Percentiles rank a stretch among this genome's conserved stretches.
These are phyloP conservation scores for Saccopteryx leptura DNA, from an alignment of 2,113 vertebrate genomes.

Conservation along the genomic window DNA sequence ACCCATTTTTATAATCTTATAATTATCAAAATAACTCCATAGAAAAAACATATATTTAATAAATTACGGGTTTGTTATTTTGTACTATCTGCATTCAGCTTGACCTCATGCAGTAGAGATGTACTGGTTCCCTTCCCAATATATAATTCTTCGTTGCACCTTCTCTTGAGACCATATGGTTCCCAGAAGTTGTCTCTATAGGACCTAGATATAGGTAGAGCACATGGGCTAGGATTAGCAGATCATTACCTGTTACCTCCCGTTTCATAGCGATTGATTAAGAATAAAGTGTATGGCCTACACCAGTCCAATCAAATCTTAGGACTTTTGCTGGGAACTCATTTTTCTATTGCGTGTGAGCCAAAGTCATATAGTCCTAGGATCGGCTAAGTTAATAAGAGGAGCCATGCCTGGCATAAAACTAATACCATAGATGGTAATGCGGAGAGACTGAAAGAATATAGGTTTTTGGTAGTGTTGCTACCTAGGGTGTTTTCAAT, in stretches of 20 bases:
- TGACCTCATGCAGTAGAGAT: neutral
- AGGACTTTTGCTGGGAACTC: neutral
- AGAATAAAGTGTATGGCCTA: neutral
- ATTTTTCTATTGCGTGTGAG: neutral
- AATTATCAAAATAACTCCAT: slow-evolving; percentile 2
- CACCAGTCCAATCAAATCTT: neutral
- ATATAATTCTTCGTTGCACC: neutral
- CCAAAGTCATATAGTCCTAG: no score
- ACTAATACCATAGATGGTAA: neutral
- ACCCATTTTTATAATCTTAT: slow-evolving; percentile 26
- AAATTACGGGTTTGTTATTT: neutral
- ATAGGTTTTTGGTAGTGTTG: neutral
- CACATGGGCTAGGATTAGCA: neutral
- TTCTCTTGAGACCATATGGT: neutral
- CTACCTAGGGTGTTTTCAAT: neutral
- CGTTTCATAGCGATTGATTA: neutral
- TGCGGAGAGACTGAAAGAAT: neutral
- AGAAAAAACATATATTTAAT: neutral
- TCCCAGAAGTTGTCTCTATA: neutral
- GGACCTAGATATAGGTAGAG: neutral
- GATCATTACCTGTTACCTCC: neutral
- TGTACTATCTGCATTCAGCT: neutral
- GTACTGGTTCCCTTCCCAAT: neutral
- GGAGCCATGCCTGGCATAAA: neutral
- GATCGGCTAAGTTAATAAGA: neutral